Evolutionary conservation across 2,113 vertebrate species (phyloP).

Genomic region (Hystrix cristata): DNA sequence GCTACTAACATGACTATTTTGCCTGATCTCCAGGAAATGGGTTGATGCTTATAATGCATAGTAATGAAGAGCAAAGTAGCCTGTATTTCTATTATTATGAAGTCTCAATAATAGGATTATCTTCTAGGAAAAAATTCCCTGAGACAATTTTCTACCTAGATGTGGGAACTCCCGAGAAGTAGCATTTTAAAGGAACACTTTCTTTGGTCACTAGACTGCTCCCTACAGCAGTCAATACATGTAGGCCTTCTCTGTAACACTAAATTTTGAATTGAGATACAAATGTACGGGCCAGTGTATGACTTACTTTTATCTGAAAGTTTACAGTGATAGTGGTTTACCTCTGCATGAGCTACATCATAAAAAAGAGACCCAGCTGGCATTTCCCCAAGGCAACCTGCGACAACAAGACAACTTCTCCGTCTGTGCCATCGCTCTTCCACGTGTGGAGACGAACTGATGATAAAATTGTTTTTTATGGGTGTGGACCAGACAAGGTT

Average conservation of each 20-base stretch:
- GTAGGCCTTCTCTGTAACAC: not conserved
- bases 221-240: not conserved
- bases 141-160: not conserved
- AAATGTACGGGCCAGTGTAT: not conserved
- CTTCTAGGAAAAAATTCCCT: not conserved
- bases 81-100: not conserved
- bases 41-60: constrained; percentile 17
- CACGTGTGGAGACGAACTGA: not conserved
- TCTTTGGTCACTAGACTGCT: not conserved
- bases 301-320: not conserved
- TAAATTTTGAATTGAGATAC: not conserved
- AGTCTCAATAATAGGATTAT: not conserved
- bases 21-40: not conserved
- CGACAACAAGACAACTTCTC: not conserved
- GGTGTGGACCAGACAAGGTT: not conserved
- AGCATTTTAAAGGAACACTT: not conserved
- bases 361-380: not conserved
- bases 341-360: not conserved
- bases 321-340: not conserved
- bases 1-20: not conserved
- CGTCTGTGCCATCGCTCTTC: not conserved
- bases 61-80: not conserved
- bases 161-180: not conserved
- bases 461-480: not conserved
- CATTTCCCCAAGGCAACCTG: not conserved